A percentile compares a stretch with the other conserved stretches of the same genome.
Evolutionary conservation across 2,888 invertebrate genomes (phyloP).

Genomic region (Andrena minutula): DNA sequence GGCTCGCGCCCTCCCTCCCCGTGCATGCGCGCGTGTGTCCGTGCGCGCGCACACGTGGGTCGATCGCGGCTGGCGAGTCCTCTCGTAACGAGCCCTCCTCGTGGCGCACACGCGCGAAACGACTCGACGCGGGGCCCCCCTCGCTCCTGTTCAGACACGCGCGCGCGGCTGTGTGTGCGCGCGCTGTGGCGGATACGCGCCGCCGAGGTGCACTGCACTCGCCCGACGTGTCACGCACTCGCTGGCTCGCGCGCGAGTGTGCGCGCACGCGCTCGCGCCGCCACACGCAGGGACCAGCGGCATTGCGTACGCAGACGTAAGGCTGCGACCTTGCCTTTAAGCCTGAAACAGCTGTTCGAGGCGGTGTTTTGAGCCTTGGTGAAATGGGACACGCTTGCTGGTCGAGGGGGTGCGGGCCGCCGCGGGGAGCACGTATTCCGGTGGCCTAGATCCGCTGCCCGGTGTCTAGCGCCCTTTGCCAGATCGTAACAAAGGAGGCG

Average conservation of each 20-base stretch:
- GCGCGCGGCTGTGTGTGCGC: slow-evolving; percentile 6
- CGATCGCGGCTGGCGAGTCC: slow-evolving; percentile 48
- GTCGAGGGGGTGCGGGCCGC: slow-evolving; percentile 24
- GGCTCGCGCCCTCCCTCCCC: not conserved
- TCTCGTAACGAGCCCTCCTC: slow-evolving; percentile 2
- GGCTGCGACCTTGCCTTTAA: slow-evolving; percentile 81
- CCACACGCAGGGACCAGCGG: slow-evolving; percentile 32
- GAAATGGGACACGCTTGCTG: slow-evolving; percentile 57
- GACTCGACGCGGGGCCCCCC: not conserved
- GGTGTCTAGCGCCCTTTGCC: too few relatives aligned
- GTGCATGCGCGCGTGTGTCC: slow-evolving; percentile 5
- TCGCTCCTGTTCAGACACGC: not conserved
- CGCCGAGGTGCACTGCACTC: slow-evolving; percentile 51
- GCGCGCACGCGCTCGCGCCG: not conserved
- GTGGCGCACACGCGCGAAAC: slow-evolving; percentile 5
- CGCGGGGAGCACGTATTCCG: slow-evolving; percentile 4
- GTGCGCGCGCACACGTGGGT: slow-evolving; percentile 56
- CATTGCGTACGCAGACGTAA: slow-evolving; percentile 67
- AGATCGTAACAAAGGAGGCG: too few relatives aligned
- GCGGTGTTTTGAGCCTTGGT: slow-evolving; percentile 67
- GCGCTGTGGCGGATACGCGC: slow-evolving; percentile 18
- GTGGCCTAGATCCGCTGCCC: not conserved
- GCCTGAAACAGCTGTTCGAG: slow-evolving; percentile 80
- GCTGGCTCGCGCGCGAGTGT: slow-evolving; percentile 18
- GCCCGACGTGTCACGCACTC: slow-evolving; percentile 33